phyloP scores from a whole-genome alignment of 1,140 invertebrate genomes.

The Amyelois transitella region DNA sequence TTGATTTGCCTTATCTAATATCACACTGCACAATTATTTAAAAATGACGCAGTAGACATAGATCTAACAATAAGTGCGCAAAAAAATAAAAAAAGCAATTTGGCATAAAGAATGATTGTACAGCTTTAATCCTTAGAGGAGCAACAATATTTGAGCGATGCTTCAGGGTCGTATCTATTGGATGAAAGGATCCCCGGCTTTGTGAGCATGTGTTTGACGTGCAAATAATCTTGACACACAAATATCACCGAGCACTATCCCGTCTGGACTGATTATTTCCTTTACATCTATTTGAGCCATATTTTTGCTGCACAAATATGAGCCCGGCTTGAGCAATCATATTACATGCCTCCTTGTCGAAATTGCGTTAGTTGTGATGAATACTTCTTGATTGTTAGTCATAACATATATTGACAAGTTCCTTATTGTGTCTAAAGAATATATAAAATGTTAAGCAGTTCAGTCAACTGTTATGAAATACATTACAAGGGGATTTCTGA shows the following conservation, averaged over 20 bases:
- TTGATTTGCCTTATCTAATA: too few species aligned
- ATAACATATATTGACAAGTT: too few species aligned
- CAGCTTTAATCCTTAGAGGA: neutral
- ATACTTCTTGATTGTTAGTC: too few species aligned
- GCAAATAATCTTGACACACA: neutral
- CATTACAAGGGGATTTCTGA: too few species aligned
- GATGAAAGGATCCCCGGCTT: neutral
- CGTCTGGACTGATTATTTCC: conserved; percentile 1
- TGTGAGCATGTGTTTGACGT: neutral
- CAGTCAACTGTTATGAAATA: too few species aligned
- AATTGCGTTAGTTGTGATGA: neutral
- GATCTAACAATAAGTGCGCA: too few species aligned
- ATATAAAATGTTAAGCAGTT: too few species aligned
- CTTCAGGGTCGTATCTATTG: neutral
- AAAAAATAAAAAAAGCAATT: neutral
- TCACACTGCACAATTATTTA: too few species aligned
- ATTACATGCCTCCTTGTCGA: neutral
- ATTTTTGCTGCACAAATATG: neutral
- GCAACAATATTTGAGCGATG: neutral
- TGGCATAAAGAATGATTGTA: neutral
- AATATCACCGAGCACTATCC: neutral
- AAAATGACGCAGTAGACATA: too few species aligned
- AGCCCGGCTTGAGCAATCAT: too few species aligned
- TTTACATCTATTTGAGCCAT: conserved; percentile 5
- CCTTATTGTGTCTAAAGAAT: too few species aligned